Evolutionary conservation across 2,797 vertebrate genomes (phyloP).

Genomic region (Halcyon smyrnensis): DNA sequence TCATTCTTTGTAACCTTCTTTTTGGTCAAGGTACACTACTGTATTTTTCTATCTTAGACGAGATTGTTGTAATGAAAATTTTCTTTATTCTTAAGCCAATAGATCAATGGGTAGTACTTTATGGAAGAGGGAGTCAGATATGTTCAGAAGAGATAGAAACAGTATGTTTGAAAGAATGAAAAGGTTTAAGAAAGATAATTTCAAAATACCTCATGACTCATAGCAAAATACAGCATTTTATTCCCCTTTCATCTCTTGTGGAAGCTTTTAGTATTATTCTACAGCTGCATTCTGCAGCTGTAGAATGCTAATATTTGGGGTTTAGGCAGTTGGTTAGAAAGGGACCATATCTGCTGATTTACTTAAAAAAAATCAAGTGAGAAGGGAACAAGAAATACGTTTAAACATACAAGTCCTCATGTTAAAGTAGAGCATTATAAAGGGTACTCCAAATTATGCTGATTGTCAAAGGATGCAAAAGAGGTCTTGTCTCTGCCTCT

Average conservation of each 20-base stretch:
- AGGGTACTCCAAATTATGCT: background rate
- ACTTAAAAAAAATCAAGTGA: background rate
- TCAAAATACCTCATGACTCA: background rate
- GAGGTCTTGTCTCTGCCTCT: background rate
- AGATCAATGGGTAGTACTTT: background rate
- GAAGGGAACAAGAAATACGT: background rate
- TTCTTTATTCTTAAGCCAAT: background rate
- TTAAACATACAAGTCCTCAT: background rate
- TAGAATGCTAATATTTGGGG: background rate
- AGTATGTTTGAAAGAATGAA: background rate
- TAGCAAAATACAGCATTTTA: conserved; percentile 2
- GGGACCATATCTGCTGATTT: background rate
- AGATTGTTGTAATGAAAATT: background rate
- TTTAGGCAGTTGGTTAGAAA: background rate
- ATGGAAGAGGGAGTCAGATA: background rate
- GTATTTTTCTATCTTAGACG: background rate
- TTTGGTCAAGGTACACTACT: background rate
- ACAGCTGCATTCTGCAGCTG: background rate
- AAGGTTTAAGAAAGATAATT: background rate
- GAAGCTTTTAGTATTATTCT: conserved; percentile 25
- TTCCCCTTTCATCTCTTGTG: background rate
- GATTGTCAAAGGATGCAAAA: background rate
- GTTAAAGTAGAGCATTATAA: background rate
- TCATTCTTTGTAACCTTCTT: background rate
- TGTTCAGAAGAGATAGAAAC: background rate